Percentiles rank a stretch among this genome's conserved stretches.
These are phyloP conservation scores for Oxycera nigricornis DNA, from an alignment of 2,888 invertebrate species.

Conservation along the genomic window DNA sequence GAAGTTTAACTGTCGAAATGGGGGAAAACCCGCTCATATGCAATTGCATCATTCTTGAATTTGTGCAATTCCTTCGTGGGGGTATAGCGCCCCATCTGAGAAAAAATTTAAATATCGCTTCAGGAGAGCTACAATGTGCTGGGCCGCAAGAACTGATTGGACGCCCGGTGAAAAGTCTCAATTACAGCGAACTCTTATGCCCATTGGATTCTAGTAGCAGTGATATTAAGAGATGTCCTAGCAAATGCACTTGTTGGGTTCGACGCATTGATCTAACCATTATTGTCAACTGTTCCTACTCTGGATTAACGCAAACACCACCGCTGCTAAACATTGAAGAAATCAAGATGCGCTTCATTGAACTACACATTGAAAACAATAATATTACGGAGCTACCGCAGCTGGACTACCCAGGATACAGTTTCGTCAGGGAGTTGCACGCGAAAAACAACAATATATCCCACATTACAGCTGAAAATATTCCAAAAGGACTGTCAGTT, in stretches of 20 bases:
- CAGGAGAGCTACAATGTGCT: slow-evolving; percentile 63
- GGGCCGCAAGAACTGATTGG: slow-evolving; percentile 56
- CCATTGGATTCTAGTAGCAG: slow-evolving; percentile 54
- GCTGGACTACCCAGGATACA: slow-evolving; percentile 59
- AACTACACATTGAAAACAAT: slow-evolving; percentile 63
- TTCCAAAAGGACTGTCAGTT: slow-evolving; percentile 63
- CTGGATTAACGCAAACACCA: slow-evolving; percentile 63
- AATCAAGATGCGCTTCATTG: slow-evolving; percentile 56
- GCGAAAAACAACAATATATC: slow-evolving; percentile 64
- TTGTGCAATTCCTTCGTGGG: slow-evolving; percentile 65
- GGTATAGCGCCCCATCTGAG: slow-evolving; percentile 58
- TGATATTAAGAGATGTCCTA: slow-evolving; percentile 61
- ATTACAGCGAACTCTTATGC: slow-evolving; percentile 64
- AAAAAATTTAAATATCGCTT: slow-evolving; percentile 59
- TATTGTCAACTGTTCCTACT: slow-evolving; percentile 66
- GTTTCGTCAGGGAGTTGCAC: slow-evolving; percentile 63
- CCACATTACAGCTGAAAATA: slow-evolving; percentile 56
- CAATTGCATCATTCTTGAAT: slow-evolving; percentile 66
- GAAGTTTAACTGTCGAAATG: slow-evolving; percentile 58
- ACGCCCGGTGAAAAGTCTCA: slow-evolving; percentile 56
- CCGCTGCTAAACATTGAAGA: slow-evolving; percentile 53
- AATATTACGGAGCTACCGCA: slow-evolving; percentile 58
- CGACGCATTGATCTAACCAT: slow-evolving; percentile 63
- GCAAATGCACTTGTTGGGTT: slow-evolving; percentile 64
- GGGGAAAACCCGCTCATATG: slow-evolving; percentile 70